These are phyloP conservation scores for Catharus minimus DNA, from an alignment of 2,113 vertebrate species.

Conservation along the genomic window DNA sequence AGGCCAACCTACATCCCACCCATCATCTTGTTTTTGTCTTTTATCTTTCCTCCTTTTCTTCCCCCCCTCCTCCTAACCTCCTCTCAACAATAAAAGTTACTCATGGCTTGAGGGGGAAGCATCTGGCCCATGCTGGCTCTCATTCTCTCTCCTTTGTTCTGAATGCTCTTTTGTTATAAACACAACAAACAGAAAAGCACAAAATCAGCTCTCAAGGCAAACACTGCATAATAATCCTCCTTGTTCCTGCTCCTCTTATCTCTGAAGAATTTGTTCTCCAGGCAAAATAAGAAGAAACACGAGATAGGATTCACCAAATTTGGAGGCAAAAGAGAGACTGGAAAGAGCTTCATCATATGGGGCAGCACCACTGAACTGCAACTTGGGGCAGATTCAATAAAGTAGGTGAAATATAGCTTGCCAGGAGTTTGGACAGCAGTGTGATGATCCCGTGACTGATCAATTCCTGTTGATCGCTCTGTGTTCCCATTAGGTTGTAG, in stretches of 20 bases:
- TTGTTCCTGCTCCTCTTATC: slow-evolving; percentile 40
- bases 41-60: slow-evolving; percentile 25
- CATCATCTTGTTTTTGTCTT: slow-evolving; percentile 1
- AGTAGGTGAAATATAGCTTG: background rate
- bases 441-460: background rate
- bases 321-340: background rate
- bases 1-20: background rate
- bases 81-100: slow-evolving; percentile 34
- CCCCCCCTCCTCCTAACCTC: background rate
- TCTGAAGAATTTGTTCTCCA: slow-evolving; percentile 54
- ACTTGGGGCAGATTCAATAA: background rate
- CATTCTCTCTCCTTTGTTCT: slow-evolving; percentile 43
- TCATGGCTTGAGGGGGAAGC: slow-evolving; percentile 35
- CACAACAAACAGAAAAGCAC: slow-evolving; percentile 44
- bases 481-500: background rate
- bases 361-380: background rate
- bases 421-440: background rate
- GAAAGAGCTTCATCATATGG: background rate
- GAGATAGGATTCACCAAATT: background rate
- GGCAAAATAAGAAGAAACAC: slow-evolving; percentile 36
- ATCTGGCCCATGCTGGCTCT: slow-evolving; percentile 16
- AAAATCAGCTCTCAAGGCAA: slow-evolving; percentile 45
- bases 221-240: slow-evolving; percentile 9
- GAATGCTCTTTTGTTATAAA: slow-evolving; percentile 53
- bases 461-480: background rate